These are phyloP conservation scores for Oryzias woworae DNA, from an alignment of 2,113 vertebrate species.

Conservation along the genomic window DNA sequence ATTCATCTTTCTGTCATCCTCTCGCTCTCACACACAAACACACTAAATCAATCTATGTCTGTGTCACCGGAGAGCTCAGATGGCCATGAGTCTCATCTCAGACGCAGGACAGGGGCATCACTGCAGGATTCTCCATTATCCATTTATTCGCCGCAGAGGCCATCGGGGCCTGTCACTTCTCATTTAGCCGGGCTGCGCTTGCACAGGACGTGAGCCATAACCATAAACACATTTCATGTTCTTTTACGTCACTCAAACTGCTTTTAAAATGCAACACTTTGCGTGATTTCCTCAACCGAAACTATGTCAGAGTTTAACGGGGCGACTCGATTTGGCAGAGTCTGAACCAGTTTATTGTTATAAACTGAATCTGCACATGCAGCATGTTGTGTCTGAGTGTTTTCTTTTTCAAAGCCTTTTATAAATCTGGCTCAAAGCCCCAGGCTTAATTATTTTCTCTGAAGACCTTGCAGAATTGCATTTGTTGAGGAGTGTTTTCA, in stretches of 20 bases:
- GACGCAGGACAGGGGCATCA: conserved; percentile 49
- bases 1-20: conserved; percentile 63
- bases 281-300: conserved; percentile 1
- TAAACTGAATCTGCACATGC: too few relatives aligned
- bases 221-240: conserved; percentile 31
- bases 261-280: background rate
- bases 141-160: conserved; percentile 67
- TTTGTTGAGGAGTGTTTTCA: conserved; percentile 6
- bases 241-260: conserved; percentile 3
- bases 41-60: conserved; percentile 63
- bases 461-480: background rate
- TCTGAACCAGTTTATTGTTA: too few relatives aligned
- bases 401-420: too few relatives aligned
- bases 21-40: conserved; percentile 14
- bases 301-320: background rate
- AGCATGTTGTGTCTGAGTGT: too few relatives aligned
- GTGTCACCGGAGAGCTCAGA: conserved; percentile 63
- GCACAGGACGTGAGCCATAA: conserved; percentile 23
- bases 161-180: conserved; percentile 69
- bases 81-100: conserved; percentile 59
- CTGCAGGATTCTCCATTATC: conserved; percentile 68
- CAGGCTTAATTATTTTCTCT: background rate
- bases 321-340: background rate
- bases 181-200: conserved; percentile 48
- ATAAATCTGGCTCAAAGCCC: background rate